phyloP scores from a whole-genome alignment of 2,888 invertebrate species.

The Caenorhabditis wallacei region DNA sequence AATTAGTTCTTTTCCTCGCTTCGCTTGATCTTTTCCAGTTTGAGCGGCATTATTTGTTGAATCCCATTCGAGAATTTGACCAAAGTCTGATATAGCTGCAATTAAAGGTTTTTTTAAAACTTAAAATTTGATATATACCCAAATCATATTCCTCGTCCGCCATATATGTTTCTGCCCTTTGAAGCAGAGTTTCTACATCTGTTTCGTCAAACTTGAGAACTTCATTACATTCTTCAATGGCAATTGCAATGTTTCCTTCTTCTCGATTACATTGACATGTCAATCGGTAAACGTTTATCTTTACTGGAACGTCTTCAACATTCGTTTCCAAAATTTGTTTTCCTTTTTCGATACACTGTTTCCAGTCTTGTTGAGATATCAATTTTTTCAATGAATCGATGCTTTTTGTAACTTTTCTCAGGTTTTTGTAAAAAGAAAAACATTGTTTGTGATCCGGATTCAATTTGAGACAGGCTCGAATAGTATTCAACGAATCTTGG shows the following conservation, averaged over 20 bases:
- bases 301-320: constrained; percentile 87
- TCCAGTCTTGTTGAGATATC: constrained; percentile 83
- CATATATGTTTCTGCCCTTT: constrained; percentile 93
- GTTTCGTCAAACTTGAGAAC: constrained; percentile 89
- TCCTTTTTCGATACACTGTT: constrained; percentile 88
- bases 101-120: too few species aligned
- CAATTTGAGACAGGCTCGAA: constrained; percentile 96
- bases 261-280: constrained; percentile 89
- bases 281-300: constrained; percentile 88
- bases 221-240: constrained; percentile 89
- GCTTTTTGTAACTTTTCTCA: constrained; percentile 90
- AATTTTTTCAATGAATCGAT: constrained; percentile 52
- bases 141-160: constrained; percentile 94
- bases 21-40: constrained; percentile 92
- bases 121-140: constrained; percentile 84
- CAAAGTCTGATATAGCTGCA: constrained; percentile 91
- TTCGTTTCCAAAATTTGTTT: constrained; percentile 86
- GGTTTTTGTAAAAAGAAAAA: constrained; percentile 95
- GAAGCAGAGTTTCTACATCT: constrained; percentile 90
- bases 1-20: constrained; percentile 93
- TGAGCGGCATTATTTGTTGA: constrained; percentile 90
- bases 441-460: constrained; percentile 98
- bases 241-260: constrained; percentile 88
- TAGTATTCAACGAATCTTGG: constrained; percentile 86
- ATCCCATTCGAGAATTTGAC: constrained; percentile 91